Evolutionary conservation across 2,797 vertebrate genomes (phyloP).

Genomic region (Podarcis lilfordi): DNA sequence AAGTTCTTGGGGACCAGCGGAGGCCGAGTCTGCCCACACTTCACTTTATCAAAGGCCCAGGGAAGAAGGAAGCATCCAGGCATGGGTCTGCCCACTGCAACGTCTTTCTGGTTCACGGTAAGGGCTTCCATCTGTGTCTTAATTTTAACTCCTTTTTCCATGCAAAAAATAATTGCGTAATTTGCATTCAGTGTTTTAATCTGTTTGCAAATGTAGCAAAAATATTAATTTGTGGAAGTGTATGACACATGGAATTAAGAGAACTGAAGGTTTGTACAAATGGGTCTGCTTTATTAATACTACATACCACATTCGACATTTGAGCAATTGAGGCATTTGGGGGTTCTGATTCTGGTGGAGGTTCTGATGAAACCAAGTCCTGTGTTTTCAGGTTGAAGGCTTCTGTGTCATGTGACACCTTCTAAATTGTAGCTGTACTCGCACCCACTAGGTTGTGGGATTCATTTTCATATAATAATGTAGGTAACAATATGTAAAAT

Average conservation of each 20-base stretch:
- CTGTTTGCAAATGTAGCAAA: too few relatives aligned
- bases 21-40: conserved; percentile 95
- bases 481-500: not conserved
- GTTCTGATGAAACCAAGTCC: not conserved
- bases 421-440: not conserved
- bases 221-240: too few relatives aligned
- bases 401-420: not conserved
- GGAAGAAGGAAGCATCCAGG: conserved; percentile 88
- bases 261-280: not conserved
- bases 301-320: too few relatives aligned
- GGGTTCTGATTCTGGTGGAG: not conserved
- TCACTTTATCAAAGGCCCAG: conserved; percentile 92
- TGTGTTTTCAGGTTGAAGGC: not conserved
- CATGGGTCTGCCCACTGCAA: conserved; percentile 91
- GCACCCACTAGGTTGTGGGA: too few relatives aligned
- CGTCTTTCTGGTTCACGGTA: conserved; percentile 95
- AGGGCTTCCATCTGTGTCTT: conserved; percentile 61
- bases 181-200: not conserved
- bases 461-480: too few relatives aligned
- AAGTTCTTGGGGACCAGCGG: conserved; percentile 97
- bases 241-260: too few relatives aligned
- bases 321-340: not conserved
- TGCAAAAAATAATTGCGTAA: not conserved
- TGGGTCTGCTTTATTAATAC: not conserved
- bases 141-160: not conserved